These are phyloP conservation scores for Furcula furcula DNA, from an alignment of 2,888 invertebrate genomes.

Conservation along the genomic window DNA sequence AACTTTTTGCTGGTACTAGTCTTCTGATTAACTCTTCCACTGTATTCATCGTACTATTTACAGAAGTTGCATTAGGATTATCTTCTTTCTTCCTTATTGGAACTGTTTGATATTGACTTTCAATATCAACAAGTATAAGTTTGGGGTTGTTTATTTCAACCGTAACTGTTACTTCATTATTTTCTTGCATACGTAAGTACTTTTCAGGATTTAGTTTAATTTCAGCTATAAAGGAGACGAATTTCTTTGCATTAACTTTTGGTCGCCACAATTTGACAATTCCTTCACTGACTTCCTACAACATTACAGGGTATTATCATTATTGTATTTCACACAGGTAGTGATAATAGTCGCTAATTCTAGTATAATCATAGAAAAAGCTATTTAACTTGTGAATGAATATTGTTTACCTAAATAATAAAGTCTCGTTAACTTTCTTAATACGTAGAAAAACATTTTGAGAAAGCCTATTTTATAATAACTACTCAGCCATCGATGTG, in stretches of 20 bases:
- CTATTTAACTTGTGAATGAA: no score
- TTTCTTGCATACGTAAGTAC: conserved; percentile 35
- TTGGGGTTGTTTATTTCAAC: conserved; percentile 16
- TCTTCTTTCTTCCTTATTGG: conserved; percentile 37
- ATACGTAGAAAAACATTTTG: no score
- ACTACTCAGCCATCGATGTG: no score
- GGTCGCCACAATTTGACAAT: conserved; percentile 66
- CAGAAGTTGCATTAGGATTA: conserved; percentile 2
- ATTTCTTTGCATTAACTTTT: conserved; percentile 58
- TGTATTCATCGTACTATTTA: conserved; percentile 33
- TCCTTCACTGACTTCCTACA: conserved; percentile 63
- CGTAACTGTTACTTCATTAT: conserved; percentile 4
- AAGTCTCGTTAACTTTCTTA: no score
- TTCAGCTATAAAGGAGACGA: conserved; percentile 57
- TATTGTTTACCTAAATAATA: no score
- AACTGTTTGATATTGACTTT: conserved; percentile 68
- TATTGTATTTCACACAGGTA: no score
- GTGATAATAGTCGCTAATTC: no score
- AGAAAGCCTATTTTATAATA: no score
- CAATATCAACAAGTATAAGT: conserved; percentile 22
- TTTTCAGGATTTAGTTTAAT: conserved; percentile 54
- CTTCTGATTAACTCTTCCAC: conserved; percentile 66
- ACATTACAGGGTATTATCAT: no score
- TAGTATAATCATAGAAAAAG: no score
- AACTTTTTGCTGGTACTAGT: conserved; percentile 70